Evolutionary conservation across 2,888 invertebrate genomes (phyloP), one percentile per base, ranked within the genome.

Genomic region (Anorthoa munda): DNA sequence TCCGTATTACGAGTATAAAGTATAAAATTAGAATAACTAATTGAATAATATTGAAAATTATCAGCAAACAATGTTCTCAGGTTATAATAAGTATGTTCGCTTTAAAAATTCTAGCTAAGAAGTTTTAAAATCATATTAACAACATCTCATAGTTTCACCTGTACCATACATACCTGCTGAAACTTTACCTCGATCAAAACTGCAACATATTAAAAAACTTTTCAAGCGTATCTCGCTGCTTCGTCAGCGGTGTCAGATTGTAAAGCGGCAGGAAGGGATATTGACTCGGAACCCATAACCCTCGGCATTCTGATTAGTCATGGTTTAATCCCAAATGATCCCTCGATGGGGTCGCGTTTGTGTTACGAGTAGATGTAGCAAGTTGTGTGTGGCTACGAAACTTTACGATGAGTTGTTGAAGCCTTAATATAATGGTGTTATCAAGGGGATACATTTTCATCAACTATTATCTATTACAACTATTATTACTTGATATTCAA

Each of bases 181-280:
- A 65, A 78, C 15, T 72, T 79, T 13, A 26, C 60, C 21, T 50
- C 26, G 26, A 79, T 45, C 39, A 45, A 75, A 75, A 72, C 72
- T 75, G 72, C 75, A 72, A 77, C 48, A 63, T 82, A 77, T 79
- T 77, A 69, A 77, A 66, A 82, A 79, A 79, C 46, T 68, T 81
- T 75, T 39, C 9, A 26, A 53, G 39, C 60, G 18, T 23, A 65
- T 39, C 56, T 53, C 58, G 68, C 60, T 69, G 50, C 58, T 65
- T 68, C n/a, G 56, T 60, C 55, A 66, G 67, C 68, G 51, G 50
- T 58, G 31, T 70, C 45, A 31, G n/a, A 50, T 51, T 23, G 65
- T 21, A 26, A 46, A n/a, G 51, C 45, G 65, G 56, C 55, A 61
- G 39, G 18, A 51, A 77, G 53, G 77, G n/a, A 55, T 79, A 63